These are phyloP conservation scores for Augiades crinisus DNA, from an alignment of 2,888 invertebrate species.

Conservation along the genomic window DNA sequence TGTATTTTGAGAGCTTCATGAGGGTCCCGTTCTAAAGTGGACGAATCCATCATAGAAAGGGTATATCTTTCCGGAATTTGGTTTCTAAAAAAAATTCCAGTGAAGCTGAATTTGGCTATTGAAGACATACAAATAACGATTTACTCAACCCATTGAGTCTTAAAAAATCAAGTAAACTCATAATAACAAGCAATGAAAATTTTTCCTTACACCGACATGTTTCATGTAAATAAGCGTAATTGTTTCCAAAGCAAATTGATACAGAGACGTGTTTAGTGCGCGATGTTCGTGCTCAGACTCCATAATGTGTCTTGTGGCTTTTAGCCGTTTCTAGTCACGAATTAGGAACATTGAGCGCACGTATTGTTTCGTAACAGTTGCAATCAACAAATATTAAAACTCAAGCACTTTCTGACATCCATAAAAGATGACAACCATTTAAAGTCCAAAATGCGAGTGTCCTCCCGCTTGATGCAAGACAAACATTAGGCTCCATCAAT, in stretches of 20 bases:
- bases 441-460: too few species aligned
- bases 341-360: conserved; percentile 48
- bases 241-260: conserved; percentile 43
- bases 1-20: conserved; percentile 3
- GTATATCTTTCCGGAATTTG: too few species aligned
- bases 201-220: conserved; percentile 2
- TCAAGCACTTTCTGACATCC: background rate
- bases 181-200: background rate
- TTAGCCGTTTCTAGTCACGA: conserved; percentile 58
- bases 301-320: conserved; percentile 41
- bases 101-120: too few species aligned
- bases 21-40: background rate
- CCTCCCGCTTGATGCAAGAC: too few species aligned
- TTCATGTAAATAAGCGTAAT: conserved; percentile 30
- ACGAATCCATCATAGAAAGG: too few species aligned
- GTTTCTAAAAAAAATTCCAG: too few species aligned
- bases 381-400: conserved; percentile 9
- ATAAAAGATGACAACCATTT: background rate
- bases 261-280: conserved; percentile 45
- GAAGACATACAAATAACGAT: too few species aligned
- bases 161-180: too few species aligned
- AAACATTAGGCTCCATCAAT: too few species aligned
- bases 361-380: conserved; percentile 39
- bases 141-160: too few species aligned
- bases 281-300: conserved; percentile 55